Base-by-base conservation (phyloP, 2,113 vertebrate genomes). In the Pedionomus torquatus region DNA sequence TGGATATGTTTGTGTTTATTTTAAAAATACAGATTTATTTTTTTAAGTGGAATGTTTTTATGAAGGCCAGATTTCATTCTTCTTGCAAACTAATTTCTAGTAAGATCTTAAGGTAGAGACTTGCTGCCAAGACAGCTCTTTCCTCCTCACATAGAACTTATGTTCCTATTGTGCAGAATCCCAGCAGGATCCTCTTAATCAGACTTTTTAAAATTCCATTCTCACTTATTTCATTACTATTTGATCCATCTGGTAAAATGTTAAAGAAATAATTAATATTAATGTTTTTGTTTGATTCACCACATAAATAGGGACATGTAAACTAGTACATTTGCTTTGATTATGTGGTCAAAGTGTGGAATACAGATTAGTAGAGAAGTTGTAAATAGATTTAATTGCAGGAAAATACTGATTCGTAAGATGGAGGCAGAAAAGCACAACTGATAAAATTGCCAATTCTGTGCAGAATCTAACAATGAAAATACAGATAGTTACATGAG, bases 231-330 rank as follows among this genome's bases (percentile, higher is more conserved):
- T 14, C 2, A 30, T 82, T 1, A 80, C 37, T 94, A 66, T 80
- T 93, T 81, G 30, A 60, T 89, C 30, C n/a, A 18, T 89, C 30
- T 91, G n/a, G 31, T 92, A 44, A 41, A 78, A 4, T 71, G 24
- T 84, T 96, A 17, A 86, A 63, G 60, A 89, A 55, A 87, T 90
- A 91, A 92, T 90, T 60, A 41, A 66, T 77, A 81, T 83, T 86
- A 11, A 10, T 75, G 48, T 6, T 66, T 94, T 90, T 74, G 43
- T 93, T 88, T 90, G 54, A 68, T 77, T 86, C 90, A 51, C 43
- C 14, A 48, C 76, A 55, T 94, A 81, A 83, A 44, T 60, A 75
- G 35, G 24, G 64, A 76, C 44, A 37, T 80, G 58, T 83, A 48
- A 90, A 66, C 63, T 77, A 33, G 20, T 58, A 43, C 5, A 44